Evolutionary conservation across 2,888 invertebrate genomes (phyloP).

Genomic region (Eupithecia insigniata): DNA sequence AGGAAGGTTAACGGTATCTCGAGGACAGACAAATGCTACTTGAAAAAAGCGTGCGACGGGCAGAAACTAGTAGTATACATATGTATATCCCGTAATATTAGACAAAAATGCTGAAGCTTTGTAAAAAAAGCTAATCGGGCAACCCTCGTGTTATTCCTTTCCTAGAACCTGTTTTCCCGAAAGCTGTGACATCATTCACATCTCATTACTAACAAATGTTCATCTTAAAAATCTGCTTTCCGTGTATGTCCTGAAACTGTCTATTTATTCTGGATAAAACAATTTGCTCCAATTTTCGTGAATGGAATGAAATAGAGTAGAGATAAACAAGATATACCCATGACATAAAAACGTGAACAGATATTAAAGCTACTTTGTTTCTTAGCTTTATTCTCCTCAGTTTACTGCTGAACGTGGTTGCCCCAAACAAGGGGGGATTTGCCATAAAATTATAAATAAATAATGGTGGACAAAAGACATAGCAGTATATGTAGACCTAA

Average conservation of each 20-base stretch:
- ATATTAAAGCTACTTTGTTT: background rate
- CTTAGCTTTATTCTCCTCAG: background rate
- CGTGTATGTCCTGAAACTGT: background rate
- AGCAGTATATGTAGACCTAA: too few species aligned
- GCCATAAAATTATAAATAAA: too few species aligned
- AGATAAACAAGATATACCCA: background rate
- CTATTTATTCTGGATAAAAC: conserved; percentile 3
- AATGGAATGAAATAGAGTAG: background rate
- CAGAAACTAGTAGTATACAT: too few species aligned
- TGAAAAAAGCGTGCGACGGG: too few species aligned
- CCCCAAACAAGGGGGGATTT: too few species aligned
- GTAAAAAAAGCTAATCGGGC: background rate
- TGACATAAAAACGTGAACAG: background rate
- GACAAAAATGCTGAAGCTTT: background rate
- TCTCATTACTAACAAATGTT: background rate
- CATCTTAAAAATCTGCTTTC: background rate
- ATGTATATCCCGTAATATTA: background rate
- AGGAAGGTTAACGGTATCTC: too few species aligned
- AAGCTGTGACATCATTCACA: background rate
- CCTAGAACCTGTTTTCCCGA: background rate
- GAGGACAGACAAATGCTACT: too few species aligned
- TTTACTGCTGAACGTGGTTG: too few species aligned
- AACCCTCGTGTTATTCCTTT: background rate
- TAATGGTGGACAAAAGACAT: too few species aligned
- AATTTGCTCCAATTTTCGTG: conserved; percentile 4